Base-by-base conservation (phyloP, 2,113 vertebrate species). In the Gadus chalcogrammus region DNA sequence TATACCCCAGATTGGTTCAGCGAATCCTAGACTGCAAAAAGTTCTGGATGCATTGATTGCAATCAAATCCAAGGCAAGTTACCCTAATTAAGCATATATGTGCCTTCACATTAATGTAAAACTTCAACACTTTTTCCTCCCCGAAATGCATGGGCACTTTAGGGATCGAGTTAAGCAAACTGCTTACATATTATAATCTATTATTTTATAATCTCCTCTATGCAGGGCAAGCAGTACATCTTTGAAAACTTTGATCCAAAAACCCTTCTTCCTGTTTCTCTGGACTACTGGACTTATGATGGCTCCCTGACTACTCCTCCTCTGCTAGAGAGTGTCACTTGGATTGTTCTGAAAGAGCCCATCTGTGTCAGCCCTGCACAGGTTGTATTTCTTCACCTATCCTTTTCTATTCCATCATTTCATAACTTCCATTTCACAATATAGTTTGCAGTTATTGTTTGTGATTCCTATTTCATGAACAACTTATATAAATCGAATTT, bases 231-330 rank as follows among this genome's bases (percentile, higher is more conserved):
- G 38, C 93, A 94, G 71, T 86, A 84, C 20, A 69, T 81, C 52
- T 98, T 98, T 83, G 17, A 79, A 1, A 83, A 92, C 88, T 99
- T 94, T 80, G 90, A 97, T 22, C 87, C 95, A 53, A 80, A 74
- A 38, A 87, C 84, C n/a, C 90, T 99, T 5, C 94, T 99, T 71
- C 97, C 97, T 61, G 16, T 2, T 0, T 90, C 83, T 55, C 82
- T 91, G 84, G 90, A 94, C 72, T 99, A 93, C 82, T 99, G 94
- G 93, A 98, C 96, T 0, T 99, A 99, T 22, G 92, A 89, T 0
- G 97, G 97, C 64, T 99, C 97, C 0, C 83, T 99, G 90, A 99
- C 97, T 58, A 97, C 94, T 0, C 97, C 97, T 0, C 97, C 97
- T 1, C 91, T 98, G 28, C 83, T 92, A 0, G 96, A 99, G 81